phyloP scores from a whole-genome alignment of 2,888 invertebrate species.

The Melolontha melolontha region DNA sequence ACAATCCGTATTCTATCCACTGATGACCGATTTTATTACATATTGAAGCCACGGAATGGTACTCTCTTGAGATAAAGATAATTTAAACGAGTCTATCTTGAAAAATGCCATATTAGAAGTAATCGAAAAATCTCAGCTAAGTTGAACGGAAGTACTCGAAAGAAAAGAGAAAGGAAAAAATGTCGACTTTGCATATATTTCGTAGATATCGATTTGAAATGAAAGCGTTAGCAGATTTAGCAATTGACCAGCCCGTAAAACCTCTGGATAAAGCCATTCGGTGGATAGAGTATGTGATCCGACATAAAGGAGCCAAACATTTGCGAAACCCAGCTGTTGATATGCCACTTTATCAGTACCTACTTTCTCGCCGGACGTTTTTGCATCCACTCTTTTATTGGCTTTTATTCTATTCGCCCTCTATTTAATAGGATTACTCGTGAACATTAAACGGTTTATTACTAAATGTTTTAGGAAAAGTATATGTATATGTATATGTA shows the following conservation, averaged over 20 bases:
- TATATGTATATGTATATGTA: too few species aligned
- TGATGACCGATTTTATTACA: constrained; percentile 51
- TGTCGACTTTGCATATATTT: constrained; percentile 43
- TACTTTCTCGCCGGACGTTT: constrained; percentile 24
- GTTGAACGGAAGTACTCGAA: constrained; percentile 42
- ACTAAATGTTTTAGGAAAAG: too few species aligned
- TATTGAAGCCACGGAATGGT: constrained; percentile 26
- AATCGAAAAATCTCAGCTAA: constrained; percentile 52
- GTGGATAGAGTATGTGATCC: constrained; percentile 50
- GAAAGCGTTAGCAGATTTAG: constrained; percentile 43
- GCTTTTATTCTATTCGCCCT: constrained; percentile 30
- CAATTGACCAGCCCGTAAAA: constrained; percentile 47
- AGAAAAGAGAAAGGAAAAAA: constrained; percentile 19
- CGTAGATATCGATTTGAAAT: constrained; percentile 44
- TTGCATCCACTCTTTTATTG: constrained; percentile 27
- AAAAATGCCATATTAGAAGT: constrained; percentile 52
- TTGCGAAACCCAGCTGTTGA: constrained; percentile 48
- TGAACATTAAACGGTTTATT: background rate
- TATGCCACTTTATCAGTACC: constrained; percentile 48
- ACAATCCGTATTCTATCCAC: constrained; percentile 54
- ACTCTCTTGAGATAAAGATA: constrained; percentile 37
- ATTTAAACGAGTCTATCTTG: constrained; percentile 52
- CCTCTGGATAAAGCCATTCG: constrained; percentile 47
- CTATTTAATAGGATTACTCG: constrained; percentile 9
- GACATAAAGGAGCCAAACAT: constrained; percentile 49